Evolutionary conservation across 2,888 invertebrate species (phyloP).

Genomic region (Lamproptera curius): DNA sequence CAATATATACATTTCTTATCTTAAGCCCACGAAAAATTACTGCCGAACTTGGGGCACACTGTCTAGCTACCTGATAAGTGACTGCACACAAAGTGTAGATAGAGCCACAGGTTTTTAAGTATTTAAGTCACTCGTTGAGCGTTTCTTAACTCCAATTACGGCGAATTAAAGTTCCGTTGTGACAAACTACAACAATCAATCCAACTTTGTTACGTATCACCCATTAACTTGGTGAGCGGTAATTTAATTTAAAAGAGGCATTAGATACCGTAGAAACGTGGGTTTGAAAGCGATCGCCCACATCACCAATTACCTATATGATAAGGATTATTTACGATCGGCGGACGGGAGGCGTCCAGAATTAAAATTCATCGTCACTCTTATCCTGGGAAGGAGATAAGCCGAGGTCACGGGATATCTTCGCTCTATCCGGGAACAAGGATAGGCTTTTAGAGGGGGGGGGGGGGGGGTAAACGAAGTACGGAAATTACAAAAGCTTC

Average conservation of each 20-base stretch:
- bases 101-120: constrained; percentile 14
- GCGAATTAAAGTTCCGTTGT: constrained; percentile 17
- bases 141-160: constrained; percentile 18
- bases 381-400: constrained; percentile 69
- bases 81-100: constrained; percentile 20
- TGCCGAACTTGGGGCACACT: constrained; percentile 63
- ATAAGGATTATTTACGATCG: constrained; percentile 70
- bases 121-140: not conserved
- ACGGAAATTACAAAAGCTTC: too few species aligned
- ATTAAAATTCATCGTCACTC: constrained; percentile 76
- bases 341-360: constrained; percentile 45
- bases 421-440: constrained; percentile 67
- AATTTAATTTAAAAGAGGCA: constrained; percentile 58
- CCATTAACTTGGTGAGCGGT: constrained; percentile 40
- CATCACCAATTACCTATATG: constrained; percentile 73
- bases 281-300: constrained; percentile 58
- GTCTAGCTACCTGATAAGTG: constrained; percentile 56
- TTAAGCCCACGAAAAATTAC: constrained; percentile 42
- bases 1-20: constrained; percentile 54
- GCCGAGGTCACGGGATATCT: constrained; percentile 69
- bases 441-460: constrained; percentile 70
- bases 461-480: too few species aligned
- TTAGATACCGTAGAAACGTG: constrained; percentile 41
- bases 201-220: constrained; percentile 41
- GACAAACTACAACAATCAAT: constrained; percentile 35